Conservation (phyloP, 23 tunicate genomes). For the Ciona savignyi region DNA sequence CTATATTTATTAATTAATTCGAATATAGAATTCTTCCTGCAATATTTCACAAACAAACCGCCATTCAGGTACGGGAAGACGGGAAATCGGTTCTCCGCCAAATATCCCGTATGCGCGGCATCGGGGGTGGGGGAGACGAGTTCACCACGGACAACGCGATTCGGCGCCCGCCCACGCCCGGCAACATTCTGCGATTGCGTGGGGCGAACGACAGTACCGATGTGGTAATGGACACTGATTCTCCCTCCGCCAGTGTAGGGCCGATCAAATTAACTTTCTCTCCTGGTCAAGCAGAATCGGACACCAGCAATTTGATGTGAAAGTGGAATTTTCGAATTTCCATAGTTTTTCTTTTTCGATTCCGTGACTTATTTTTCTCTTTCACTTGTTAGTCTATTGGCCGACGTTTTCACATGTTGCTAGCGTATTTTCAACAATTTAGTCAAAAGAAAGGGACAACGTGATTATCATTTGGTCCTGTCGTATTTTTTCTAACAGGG, state of each 20-base stretch:
- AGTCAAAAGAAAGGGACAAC: too few species aligned
- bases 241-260: slow-evolving; percentile 49
- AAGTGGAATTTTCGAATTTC: too few species aligned
- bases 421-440: too few species aligned
- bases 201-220: slow-evolving; percentile 11
- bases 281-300: slow-evolving; percentile 65
- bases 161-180: slow-evolving; percentile 32
- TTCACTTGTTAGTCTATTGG: too few species aligned
- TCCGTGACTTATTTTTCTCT: too few species aligned
- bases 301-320: slow-evolving; percentile 48
- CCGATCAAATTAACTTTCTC: slow-evolving; percentile 67
- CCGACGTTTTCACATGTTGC: too few species aligned
- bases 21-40: too few species aligned
- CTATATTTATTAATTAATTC: too few species aligned
- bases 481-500: too few species aligned
- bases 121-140: background rate
- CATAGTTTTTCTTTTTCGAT: too few species aligned
- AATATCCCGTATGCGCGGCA: slow-evolving; percentile 40
- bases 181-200: slow-evolving; percentile 12
- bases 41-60: too few species aligned
- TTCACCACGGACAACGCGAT: background rate
- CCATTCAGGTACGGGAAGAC: slow-evolving; percentile 50
- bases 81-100: slow-evolving; percentile 54
- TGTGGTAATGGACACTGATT: slow-evolving; percentile 30
- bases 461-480: too few species aligned